These are phyloP conservation scores for Aphrophora alni DNA, from an alignment of 2,888 invertebrate species.

Conservation along the genomic window DNA sequence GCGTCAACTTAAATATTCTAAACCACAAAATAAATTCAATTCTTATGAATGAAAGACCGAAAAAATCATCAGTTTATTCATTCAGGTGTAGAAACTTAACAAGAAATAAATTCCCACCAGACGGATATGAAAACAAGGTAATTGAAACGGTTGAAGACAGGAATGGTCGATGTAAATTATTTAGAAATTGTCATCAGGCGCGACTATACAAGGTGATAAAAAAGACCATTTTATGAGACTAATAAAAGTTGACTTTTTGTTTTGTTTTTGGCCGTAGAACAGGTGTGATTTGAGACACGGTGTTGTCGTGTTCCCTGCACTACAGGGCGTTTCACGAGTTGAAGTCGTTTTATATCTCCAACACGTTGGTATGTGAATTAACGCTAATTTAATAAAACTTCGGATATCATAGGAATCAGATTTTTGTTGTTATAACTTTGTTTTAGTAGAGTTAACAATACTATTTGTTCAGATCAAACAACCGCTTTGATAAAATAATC, in stretches of 20 bases:
- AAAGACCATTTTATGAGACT: not conserved
- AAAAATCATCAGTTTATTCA: not conserved
- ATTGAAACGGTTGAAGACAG: not conserved
- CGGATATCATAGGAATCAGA: no score
- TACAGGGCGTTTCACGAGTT: not conserved
- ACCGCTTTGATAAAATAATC: no score
- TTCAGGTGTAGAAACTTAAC: not conserved
- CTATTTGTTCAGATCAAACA: no score
- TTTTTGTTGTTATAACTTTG: no score
- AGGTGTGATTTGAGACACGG: not conserved
- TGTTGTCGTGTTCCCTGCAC: not conserved
- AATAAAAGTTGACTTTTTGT: not conserved
- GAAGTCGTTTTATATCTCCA: no score
- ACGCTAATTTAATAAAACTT: no score
- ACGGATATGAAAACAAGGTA: not conserved
- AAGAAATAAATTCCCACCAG: not conserved
- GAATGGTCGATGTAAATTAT: not conserved
- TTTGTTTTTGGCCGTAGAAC: not conserved
- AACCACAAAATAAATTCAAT: no score
- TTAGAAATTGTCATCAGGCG: not conserved
- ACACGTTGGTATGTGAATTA: no score
- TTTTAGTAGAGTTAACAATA: no score
- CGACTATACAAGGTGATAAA: not conserved
- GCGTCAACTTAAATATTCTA: no score
- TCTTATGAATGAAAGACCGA: not conserved